Percentiles rank a stretch among this genome's conserved stretches.
Evolutionary conservation across 2,113 vertebrate genomes (phyloP).

Genomic region (Tor tambroides): DNA sequence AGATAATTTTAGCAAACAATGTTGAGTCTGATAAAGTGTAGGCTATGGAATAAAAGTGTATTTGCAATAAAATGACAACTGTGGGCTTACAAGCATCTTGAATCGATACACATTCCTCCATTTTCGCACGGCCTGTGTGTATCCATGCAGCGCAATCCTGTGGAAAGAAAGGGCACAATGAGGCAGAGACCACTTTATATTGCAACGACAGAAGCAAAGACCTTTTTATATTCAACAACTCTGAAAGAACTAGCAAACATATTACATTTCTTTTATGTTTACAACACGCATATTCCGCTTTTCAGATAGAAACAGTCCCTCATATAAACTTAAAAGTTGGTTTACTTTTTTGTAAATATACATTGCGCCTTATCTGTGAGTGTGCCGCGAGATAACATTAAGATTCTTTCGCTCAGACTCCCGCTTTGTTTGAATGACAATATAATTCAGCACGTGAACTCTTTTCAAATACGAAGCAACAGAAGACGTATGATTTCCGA

Average conservation of each 20-base stretch:
- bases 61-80: constrained; percentile 16
- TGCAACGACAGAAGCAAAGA: constrained; percentile 8
- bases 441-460: neutral
- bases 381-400: constrained; percentile 41
- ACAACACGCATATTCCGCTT: neutral
- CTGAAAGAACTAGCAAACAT: no score
- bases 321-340: constrained; percentile 29
- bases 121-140: constrained; percentile 78
- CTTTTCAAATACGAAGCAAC: neutral
- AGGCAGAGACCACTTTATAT: constrained; percentile 52
- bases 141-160: constrained; percentile 77
- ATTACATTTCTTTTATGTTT: neutral
- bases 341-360: constrained; percentile 54
- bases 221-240: neutral
- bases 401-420: constrained; percentile 41
- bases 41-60: neutral
- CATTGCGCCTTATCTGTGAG: constrained; percentile 47
- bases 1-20: neutral
- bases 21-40: neutral
- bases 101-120: constrained; percentile 79
- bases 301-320: constrained; percentile 2
- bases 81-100: constrained; percentile 79
- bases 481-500: neutral
- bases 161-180: constrained; percentile 56
- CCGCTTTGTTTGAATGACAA: constrained; percentile 22